Percentiles rank a stretch among this genome's conserved stretches.
Evolutionary conservation across 2,888 invertebrate species (phyloP).

Genomic region (Galeruca laticollis): DNA sequence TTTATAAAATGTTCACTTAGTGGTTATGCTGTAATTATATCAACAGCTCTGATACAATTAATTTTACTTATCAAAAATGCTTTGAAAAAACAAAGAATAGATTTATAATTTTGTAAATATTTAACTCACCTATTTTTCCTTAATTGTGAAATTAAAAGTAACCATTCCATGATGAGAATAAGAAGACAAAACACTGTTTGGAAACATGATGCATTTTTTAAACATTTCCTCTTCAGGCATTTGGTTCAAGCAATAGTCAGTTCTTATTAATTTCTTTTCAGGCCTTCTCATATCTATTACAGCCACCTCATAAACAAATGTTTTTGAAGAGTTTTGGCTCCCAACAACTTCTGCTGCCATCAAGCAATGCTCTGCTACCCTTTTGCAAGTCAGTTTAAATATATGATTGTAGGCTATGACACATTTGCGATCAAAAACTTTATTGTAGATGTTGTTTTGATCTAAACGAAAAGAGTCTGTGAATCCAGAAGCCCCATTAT

Average conservation of each 20-base stretch:
- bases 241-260: conserved; percentile 57
- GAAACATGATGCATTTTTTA: conserved; percentile 57
- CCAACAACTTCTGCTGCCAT: conserved; percentile 59
- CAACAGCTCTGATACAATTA: too few relatives aligned
- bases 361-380: conserved; percentile 55
- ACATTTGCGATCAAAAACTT: conserved; percentile 51
- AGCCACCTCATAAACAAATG: conserved; percentile 57
- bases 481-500: conserved; percentile 44
- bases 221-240: conserved; percentile 56
- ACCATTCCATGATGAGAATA: conserved; percentile 56
- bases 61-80: too few relatives aligned
- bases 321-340: conserved; percentile 50
- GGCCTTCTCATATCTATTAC: conserved; percentile 56
- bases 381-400: conserved; percentile 56
- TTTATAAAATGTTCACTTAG: too few relatives aligned
- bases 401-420: conserved; percentile 55
- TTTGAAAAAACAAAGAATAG: neutral
- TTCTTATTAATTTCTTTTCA: conserved; percentile 55
- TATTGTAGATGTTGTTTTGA: conserved; percentile 41
- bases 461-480: conserved; percentile 51
- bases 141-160: conserved; percentile 50
- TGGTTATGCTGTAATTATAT: too few relatives aligned
- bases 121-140: conserved; percentile 40
- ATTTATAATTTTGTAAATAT: neutral
- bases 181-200: conserved; percentile 55